Evolutionary conservation across 2,113 vertebrate genomes (phyloP).

Genomic region (Salvelinus sp.): DNA sequence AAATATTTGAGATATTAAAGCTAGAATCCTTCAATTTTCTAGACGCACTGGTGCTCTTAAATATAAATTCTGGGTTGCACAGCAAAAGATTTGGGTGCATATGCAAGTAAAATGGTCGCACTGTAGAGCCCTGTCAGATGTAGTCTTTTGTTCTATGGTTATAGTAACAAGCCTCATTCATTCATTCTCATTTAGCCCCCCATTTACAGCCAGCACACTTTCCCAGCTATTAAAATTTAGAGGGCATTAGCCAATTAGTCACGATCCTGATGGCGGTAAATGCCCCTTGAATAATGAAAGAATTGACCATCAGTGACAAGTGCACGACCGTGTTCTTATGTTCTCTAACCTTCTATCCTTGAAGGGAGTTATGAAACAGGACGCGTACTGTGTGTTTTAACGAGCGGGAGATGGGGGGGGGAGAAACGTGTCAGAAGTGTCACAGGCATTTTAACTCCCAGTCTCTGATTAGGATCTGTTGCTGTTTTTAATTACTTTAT

Average conservation of each 20-base stretch:
- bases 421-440: constrained; percentile 20
- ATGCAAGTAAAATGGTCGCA: too few relatives aligned
- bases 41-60: too few relatives aligned
- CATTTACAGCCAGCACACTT: not conserved
- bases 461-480: constrained; percentile 35
- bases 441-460: constrained; percentile 37
- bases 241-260: constrained; percentile 30
- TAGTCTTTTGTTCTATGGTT: too few relatives aligned
- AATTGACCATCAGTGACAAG: constrained; percentile 41
- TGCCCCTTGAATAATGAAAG: constrained; percentile 43
- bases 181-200: too few relatives aligned
- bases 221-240: constrained; percentile 15
- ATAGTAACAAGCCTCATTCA: too few relatives aligned
- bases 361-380: constrained; percentile 45
- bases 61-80: too few relatives aligned
- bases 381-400: constrained; percentile 42
- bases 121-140: too few relatives aligned
- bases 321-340: constrained; percentile 35
- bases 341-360: constrained; percentile 51
- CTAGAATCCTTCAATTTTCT: too few relatives aligned
- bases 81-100: too few relatives aligned
- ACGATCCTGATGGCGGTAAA: constrained; percentile 35
- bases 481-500: constrained; percentile 42
- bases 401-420: constrained; percentile 27
- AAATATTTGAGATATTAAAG: too few relatives aligned